These are phyloP conservation scores for Molorchus minor DNA, from an alignment of 2,888 invertebrate species.

Conservation along the genomic window DNA sequence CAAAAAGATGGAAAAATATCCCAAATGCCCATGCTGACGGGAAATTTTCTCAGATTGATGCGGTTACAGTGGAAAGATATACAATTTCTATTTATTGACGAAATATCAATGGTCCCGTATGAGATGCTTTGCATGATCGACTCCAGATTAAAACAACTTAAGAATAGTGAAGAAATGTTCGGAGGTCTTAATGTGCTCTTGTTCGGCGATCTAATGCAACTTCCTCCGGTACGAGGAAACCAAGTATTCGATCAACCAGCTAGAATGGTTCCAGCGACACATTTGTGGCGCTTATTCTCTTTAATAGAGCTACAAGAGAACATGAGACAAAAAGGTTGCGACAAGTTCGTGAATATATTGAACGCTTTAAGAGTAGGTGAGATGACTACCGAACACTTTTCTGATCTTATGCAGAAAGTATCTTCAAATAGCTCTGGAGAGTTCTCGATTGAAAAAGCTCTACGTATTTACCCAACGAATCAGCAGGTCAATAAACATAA, in stretches of 20 bases:
- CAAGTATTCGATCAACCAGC: conserved; percentile 22
- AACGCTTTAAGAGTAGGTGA: conserved; percentile 27
- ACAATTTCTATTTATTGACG: conserved; percentile 20
- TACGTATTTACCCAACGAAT: conserved; percentile 18
- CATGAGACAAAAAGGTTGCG: conserved; percentile 26
- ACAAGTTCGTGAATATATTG: conserved; percentile 22
- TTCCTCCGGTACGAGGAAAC: conserved; percentile 14
- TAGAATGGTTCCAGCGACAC: conserved; percentile 18
- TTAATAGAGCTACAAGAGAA: conserved; percentile 21
- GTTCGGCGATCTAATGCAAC: conserved; percentile 15
- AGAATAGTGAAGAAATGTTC: conserved; percentile 6
- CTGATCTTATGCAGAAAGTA: not conserved
- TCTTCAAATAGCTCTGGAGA: not conserved
- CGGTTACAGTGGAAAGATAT: conserved; percentile 11
- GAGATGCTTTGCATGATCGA: conserved; percentile 22
- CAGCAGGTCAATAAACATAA: conserved; percentile 21
- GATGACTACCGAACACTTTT: conserved; percentile 10
- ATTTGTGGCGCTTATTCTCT: conserved; percentile 17
- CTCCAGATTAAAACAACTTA: conserved; percentile 12
- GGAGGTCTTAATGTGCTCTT: conserved; percentile 13
- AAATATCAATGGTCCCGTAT: conserved; percentile 23
- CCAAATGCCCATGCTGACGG: conserved; percentile 12
- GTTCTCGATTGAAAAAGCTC: conserved; percentile 11
- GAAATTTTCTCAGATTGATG: conserved; percentile 13
- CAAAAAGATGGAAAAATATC: conserved; percentile 20